These are phyloP conservation scores for Anguilla pacifica DNA, from an alignment of 2,797 vertebrate species.

Conservation along the genomic window DNA sequence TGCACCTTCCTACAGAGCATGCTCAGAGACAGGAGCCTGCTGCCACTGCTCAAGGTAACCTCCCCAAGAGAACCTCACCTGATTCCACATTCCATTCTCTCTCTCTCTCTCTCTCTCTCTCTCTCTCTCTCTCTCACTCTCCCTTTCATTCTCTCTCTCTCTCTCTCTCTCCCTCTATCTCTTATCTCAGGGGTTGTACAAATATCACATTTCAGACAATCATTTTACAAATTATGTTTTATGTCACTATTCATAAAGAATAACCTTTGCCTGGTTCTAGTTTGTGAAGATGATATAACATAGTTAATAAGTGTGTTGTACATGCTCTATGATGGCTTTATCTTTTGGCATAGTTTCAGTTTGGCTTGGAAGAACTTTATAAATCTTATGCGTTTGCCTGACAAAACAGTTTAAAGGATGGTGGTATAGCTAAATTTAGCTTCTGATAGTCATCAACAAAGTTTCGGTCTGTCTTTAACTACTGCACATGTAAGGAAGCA, in stretches of 20 bases:
- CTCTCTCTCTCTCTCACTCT: not conserved
- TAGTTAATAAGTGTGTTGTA: not conserved
- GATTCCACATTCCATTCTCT: not conserved
- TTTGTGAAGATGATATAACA: not conserved
- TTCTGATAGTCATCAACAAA: not conserved
- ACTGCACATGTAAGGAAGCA: not conserved
- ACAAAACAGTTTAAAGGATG: not conserved
- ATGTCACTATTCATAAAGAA: not conserved
- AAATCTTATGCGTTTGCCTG: not conserved
- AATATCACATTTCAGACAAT: constrained; percentile 35
- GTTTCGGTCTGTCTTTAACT: not conserved
- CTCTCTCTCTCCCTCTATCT: not conserved
- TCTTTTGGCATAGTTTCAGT: not conserved
- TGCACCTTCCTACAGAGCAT: constrained; percentile 91
- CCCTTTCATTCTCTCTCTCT: not conserved
- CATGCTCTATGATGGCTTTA: not conserved
- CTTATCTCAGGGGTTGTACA: not conserved
- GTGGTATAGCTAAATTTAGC: not conserved
- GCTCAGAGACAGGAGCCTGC: constrained; percentile 91
- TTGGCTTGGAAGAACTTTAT: not conserved
- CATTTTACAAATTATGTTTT: constrained; percentile 36
- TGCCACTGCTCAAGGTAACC: constrained; percentile 80
- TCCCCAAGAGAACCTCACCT: not conserved
- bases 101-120: not conserved
- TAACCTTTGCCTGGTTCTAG: not conserved